Percentiles rank a stretch among this genome's conserved stretches.
Evolutionary conservation across 2,888 invertebrate genomes (phyloP).

Genomic region (Hylaea fasciaria): DNA sequence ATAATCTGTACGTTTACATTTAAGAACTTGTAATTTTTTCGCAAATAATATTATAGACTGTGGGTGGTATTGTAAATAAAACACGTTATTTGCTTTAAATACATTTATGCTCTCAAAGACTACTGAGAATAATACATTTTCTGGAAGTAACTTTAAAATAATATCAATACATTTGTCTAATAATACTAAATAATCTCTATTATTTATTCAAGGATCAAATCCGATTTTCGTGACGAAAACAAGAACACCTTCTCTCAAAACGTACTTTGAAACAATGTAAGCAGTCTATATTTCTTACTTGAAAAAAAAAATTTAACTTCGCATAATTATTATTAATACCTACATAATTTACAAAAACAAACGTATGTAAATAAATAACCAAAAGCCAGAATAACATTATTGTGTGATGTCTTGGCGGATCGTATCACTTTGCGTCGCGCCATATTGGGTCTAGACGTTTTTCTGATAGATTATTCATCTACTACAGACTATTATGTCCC

Average conservation of each 20-base stretch:
- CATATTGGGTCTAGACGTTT: not conserved
- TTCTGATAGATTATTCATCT: not conserved
- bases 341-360: too few relatives aligned
- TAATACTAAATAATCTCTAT: not conserved
- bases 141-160: not conserved
- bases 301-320: not conserved
- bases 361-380: too few relatives aligned
- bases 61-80: constrained; percentile 32
- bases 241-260: not conserved
- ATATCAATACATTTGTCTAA: not conserved
- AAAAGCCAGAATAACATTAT: not conserved
- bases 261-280: not conserved
- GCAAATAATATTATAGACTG: not conserved
- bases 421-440: not conserved
- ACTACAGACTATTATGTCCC: too few relatives aligned
- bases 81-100: constrained; percentile 18
- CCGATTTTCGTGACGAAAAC: not conserved
- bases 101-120: constrained; percentile 10
- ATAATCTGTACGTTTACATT: too few relatives aligned
- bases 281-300: too few relatives aligned
- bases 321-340: too few relatives aligned
- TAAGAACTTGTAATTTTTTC: not conserved
- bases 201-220: not conserved
- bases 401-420: not conserved
- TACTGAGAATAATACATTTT: constrained; percentile 2